Evolutionary conservation across 1,140 invertebrate genomes (phyloP).

Genomic region (Hycleus phaleratus): DNA sequence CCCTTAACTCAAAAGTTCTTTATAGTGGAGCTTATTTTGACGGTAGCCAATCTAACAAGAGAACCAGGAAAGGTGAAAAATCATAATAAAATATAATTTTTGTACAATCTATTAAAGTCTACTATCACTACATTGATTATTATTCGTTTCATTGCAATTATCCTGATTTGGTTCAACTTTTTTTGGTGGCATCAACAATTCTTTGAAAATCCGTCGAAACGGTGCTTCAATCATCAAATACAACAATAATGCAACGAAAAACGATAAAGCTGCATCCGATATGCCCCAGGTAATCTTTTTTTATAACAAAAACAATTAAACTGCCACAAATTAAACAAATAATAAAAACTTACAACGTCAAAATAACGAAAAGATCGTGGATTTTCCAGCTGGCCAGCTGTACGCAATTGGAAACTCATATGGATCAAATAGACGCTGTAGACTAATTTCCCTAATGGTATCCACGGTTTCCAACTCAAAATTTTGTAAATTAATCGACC

Average conservation of each 20-base stretch:
- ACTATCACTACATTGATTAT: slow-evolving; percentile 8
- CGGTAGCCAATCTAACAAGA: too few relatives aligned
- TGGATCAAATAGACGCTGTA: slow-evolving; percentile 64
- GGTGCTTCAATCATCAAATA: slow-evolving; percentile 46
- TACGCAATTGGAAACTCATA: slow-evolving; percentile 42
- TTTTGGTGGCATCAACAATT: slow-evolving; percentile 26
- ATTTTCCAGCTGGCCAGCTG: slow-evolving; percentile 42
- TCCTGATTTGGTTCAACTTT: slow-evolving; percentile 1
- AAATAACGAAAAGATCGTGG: slow-evolving; percentile 39
- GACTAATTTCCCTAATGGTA: slow-evolving; percentile 60
- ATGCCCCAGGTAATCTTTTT: slow-evolving; percentile 26
- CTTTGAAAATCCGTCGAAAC: slow-evolving; percentile 40
- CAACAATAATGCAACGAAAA: slow-evolving; percentile 38
- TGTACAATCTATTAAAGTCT: slow-evolving; percentile 12
- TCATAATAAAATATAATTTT: too few relatives aligned
- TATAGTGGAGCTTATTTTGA: too few relatives aligned
- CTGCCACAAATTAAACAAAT: background rate
- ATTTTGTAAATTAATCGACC: slow-evolving; percentile 28
- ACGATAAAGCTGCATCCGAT: slow-evolving; percentile 40
- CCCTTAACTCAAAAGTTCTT: too few relatives aligned
- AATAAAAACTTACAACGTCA: slow-evolving; percentile 32
- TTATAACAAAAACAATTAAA: slow-evolving; percentile 13
- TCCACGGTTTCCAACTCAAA: slow-evolving; percentile 52
- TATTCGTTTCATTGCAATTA: background rate
- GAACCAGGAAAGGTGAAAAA: too few relatives aligned